Percentiles rank a stretch among this genome's conserved stretches.
Evolutionary conservation across 2,888 invertebrate genomes (phyloP).

Genomic region (Drosophila diplacantha): DNA sequence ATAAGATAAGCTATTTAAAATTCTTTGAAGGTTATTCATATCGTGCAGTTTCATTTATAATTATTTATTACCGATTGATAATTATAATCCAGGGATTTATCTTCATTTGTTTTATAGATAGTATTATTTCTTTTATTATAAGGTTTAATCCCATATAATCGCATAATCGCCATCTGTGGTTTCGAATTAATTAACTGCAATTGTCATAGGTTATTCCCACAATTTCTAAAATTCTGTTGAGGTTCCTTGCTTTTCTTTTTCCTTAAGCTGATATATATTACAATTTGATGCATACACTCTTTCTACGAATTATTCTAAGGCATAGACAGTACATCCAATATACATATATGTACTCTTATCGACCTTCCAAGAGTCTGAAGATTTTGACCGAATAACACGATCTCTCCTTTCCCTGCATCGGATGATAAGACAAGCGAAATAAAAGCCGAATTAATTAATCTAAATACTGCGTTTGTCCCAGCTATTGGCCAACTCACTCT

Average conservation of each 20-base stretch:
- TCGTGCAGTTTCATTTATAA: too few species aligned
- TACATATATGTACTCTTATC: background rate
- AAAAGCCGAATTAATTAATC: background rate
- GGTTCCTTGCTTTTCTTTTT: background rate
- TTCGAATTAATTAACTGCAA: too few species aligned
- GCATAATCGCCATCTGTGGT: background rate
- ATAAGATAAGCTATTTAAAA: too few species aligned
- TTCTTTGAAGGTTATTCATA: too few species aligned
- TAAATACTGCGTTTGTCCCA: slow-evolving; percentile 1
- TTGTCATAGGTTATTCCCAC: too few species aligned
- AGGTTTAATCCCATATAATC: too few species aligned
- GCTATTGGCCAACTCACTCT: background rate
- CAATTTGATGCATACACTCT: background rate
- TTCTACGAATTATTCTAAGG: background rate
- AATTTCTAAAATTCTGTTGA: too few species aligned
- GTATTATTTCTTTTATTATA: too few species aligned
- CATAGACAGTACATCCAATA: background rate
- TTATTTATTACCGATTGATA: too few species aligned
- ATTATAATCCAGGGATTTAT: too few species aligned
- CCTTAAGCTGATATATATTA: background rate
- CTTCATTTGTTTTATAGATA: too few species aligned
- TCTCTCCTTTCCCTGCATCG: background rate
- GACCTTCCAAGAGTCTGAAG: background rate
- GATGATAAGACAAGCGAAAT: slow-evolving; percentile 5
- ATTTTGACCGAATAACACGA: slow-evolving; percentile 1